Evolutionary conservation across 2,888 invertebrate genomes (phyloP), one percentile per base, ranked within the genome.

Genomic region (Drosophila stalkeri): DNA sequence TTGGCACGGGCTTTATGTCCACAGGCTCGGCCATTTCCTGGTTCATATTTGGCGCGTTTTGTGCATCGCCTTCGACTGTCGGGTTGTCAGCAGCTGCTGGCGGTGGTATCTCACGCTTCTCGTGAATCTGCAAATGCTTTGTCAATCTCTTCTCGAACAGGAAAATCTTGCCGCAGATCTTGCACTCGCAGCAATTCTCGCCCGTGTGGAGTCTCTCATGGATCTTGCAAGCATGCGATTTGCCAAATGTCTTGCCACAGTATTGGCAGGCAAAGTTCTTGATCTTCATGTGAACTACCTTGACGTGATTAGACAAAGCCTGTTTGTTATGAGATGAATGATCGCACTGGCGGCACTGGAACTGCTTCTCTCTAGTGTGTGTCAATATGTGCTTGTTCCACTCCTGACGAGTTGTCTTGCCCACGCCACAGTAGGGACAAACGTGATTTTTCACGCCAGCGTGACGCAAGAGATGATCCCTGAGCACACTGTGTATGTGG

Each of bases 401-500:
- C 66, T 92, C 92, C 64, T 92, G 92, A 0, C 92, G 80, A 3
- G 92, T 92, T 2, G 92, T 92, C 61, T 92, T 92, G 4, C 91
- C 92, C n/a, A 92, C 91, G 2, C 92, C 92, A 56, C 92, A 92
- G 39, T 92, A 91, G 0, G 92, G 92, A 27, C 92, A 92, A 0
- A 92, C 91, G 43, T 92, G 92, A 43, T 92, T 92, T 64, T 92
- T 92, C 12, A 93, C 92, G n/a, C 92, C 92, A 0, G 92, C 91
- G 66, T 92, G 92, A 0, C 92, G 91, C 69, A 92, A 84, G 2
- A 92, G 78, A 78, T 92, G 93, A 55, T 92, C 92, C 23, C 92
- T 90, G 0, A 93, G 82, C 0, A 92, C 92, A 27, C 92, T 91
- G 52, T 91, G 92, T 8, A 92, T 92, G 49, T 91, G 91, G 69